A percentile compares a stretch with the other conserved stretches of the same genome.
Conservation (phyloP, 2,113 vertebrate genomes). For the Chloroceryle aenea region DNA sequence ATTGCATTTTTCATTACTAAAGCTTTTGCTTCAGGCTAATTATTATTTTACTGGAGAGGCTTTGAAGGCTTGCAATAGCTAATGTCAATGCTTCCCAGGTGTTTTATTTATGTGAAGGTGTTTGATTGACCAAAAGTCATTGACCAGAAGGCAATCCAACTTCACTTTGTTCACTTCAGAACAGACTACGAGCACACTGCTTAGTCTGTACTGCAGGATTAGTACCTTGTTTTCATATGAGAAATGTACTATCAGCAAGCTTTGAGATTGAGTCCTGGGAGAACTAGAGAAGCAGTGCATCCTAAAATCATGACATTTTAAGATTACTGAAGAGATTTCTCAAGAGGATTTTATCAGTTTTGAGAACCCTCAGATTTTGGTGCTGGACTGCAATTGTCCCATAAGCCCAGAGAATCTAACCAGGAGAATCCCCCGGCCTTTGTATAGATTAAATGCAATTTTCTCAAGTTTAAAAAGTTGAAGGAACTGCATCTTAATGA, state of each 20-base stretch:
- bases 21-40: not conserved
- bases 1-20: not conserved
- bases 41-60: not conserved
- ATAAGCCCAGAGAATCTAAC: not conserved
- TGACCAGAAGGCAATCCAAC: not conserved
- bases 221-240: not conserved
- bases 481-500: slow-evolving; percentile 29
- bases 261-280: not conserved
- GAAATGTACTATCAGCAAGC: not conserved
- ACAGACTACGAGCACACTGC: not conserved
- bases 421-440: not conserved
- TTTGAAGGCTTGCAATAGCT: not conserved
- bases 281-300: not conserved
- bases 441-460: not conserved
- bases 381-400: slow-evolving; percentile 47
- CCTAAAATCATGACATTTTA: not conserved
- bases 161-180: not conserved
- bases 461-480: slow-evolving; percentile 74
- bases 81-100: not conserved
- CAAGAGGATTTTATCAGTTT: slow-evolving; percentile 40
- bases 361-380: slow-evolving; percentile 67
- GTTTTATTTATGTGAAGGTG: not conserved
- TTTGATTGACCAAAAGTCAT: not conserved
- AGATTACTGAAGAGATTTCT: slow-evolving; percentile 48
- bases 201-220: not conserved